Base-by-base conservation (phyloP, 2,113 vertebrate species). In the Larimichthys crocea region DNA sequence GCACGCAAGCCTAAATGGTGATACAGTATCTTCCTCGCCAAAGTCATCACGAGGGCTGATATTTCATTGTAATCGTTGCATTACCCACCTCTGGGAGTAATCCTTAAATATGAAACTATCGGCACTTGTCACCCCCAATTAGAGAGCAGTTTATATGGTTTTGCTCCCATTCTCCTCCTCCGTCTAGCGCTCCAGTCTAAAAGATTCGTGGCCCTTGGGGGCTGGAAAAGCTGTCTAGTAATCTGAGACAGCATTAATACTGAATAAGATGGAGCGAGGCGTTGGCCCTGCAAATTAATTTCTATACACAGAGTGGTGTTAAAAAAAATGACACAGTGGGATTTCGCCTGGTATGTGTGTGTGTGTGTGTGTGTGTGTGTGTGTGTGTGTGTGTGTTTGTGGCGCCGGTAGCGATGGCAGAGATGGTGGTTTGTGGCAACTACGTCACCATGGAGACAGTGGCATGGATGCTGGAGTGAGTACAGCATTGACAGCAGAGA, bases 381-480 rank as follows among this genome's bases (percentile, higher is more conserved):
- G 40, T 85, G 74, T 59, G 74, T 60, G 70, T 35, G 31, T 71
- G 46, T 85, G 72, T 59, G 70, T 74, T 63, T 84, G 77, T 78
- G 64, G 80, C 74, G 67, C 53, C 71, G 83, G 61, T 82, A 26
- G 56, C 19, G 16, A 52, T 83, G 70, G 74, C 63, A 50, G 56
- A 50, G 42, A 61, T 48, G 63, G 73, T 73, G 80, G 35, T 85
- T 87, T 87, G 62, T 88, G 82, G 85, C 83, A 77, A 89, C 88
- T 50, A 16, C 60, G 75, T 94, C 92, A 76, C 94, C 94, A 94
- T 94, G 93, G 94, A 90, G 90, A 95, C 92, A 50, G 89, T 80
- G 87, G 74, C 87, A 63, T 52, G 62, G 71, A 68, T 26, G 71
- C 69, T 80, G 70, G 73, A 79, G 68, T 53, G 59, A 55, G 80